These are phyloP conservation scores for Stylophora pistillata DNA, from an alignment of 64 coral and sea anemone species.

Conservation along the genomic window DNA sequence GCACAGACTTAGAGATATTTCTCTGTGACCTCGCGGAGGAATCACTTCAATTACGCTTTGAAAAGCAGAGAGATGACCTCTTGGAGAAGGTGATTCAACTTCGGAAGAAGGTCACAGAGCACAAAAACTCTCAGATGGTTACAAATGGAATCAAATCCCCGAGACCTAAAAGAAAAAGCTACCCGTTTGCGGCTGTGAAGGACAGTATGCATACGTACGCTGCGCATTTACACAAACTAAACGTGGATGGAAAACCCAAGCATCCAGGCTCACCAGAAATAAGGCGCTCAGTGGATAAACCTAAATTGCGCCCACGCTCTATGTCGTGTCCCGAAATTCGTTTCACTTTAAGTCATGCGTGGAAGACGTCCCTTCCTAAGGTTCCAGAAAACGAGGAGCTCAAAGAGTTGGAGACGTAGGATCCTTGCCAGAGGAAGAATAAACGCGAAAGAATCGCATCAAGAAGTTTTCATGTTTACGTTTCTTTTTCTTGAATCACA, in stretches of 20 bases:
- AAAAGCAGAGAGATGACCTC: conserved; percentile 33
- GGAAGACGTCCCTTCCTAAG: conserved; percentile 68
- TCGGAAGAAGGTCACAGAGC: conserved; percentile 40
- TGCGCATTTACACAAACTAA: conserved; percentile 21
- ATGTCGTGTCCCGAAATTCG: conserved; percentile 76
- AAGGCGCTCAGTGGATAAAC: conserved; percentile 21
- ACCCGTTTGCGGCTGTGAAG: neutral
- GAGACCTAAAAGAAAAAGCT: conserved; percentile 59
- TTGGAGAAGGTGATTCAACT: conserved; percentile 23
- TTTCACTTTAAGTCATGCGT: conserved; percentile 44
- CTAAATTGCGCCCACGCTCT: conserved; percentile 62
- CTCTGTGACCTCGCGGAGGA: conserved; percentile 31
- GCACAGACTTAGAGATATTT: conserved; percentile 51
- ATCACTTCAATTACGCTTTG: conserved; percentile 7
- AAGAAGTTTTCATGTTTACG: neutral
- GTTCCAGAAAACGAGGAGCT: conserved; percentile 79
- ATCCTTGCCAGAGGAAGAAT: neutral
- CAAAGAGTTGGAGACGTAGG: conserved; percentile 41
- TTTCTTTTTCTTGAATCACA: neutral
- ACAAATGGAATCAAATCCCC: conserved; percentile 63
- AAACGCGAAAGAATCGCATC: neutral
- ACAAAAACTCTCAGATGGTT: neutral
- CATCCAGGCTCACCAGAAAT: conserved; percentile 5
- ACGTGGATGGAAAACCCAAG: neutral
- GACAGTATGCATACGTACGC: conserved; percentile 54